Evolutionary conservation across 2,113 vertebrate genomes (phyloP), one percentile per base, ranked within the genome.

Genomic region (Cephalopholis sonnerati): DNA sequence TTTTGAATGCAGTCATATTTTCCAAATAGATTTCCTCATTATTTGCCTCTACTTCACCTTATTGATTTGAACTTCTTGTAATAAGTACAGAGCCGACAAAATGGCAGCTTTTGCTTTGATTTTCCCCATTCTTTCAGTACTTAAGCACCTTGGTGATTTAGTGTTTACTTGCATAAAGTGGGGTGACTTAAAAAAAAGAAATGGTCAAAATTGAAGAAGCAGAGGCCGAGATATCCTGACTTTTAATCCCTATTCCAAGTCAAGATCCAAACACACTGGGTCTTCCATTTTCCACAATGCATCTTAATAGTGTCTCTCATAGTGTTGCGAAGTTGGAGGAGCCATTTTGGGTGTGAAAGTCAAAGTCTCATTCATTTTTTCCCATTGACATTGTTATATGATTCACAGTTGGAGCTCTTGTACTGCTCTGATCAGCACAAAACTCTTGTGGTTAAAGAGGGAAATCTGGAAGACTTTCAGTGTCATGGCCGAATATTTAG

Each of bases 1-100:
- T 32, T 76, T 57, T 5, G 61, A 53, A 79, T 72, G 55, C 62
- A 76, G 50, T 81, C 36, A 39, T 24, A 9, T 50, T 64, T 16
- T 66, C 50, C 10, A 27, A 68, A 59, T 20, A 32, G 17, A 67
- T 50, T n/a, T 74, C 7, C 20, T 55, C n/a, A 27, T 67, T 8
- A 51, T 44, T 79, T 66, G 18, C 62, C 36, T 84, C 59, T 55
- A 22, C 67, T 39, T 48, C 39, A 82, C 7, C 10, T 51, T 13
- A 12, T 51, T 62, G 3, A n/a, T 80, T 63, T 75, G 1, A 75
- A 54, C 58, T 22, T 3, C 13, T 55, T 24, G 7, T 62, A 32
- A 51, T 55, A 32, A 25, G 46, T 29, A 51, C 5, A 68, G 12
- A 48, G 16, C 22, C 25, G 59, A 57, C 51, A 58, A 39, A 39